Percentiles rank a stretch among this genome's conserved stretches.
Evolutionary conservation across 1,140 invertebrate species (phyloP).

Genomic region (Nasonia vitripennis): DNA sequence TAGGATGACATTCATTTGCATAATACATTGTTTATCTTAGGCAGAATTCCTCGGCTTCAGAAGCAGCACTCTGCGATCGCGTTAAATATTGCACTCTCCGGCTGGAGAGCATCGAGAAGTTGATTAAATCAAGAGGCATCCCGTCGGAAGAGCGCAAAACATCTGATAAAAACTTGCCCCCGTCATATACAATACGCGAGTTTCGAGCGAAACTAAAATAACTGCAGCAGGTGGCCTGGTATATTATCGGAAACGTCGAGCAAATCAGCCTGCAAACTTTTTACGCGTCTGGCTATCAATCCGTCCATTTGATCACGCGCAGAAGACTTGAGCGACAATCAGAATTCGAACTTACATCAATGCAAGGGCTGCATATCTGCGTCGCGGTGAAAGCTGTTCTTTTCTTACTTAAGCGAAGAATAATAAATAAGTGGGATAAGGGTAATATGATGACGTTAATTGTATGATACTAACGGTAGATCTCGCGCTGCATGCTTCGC

Average conservation of each 20-base stretch:
- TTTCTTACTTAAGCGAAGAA: background rate
- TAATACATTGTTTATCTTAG: no score
- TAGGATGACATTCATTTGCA: no score
- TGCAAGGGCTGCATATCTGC: background rate
- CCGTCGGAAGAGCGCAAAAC: background rate
- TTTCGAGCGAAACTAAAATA: background rate
- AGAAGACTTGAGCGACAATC: background rate
- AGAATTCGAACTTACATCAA: background rate
- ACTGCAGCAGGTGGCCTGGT: background rate
- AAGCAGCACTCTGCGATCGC: no score
- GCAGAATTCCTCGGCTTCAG: no score
- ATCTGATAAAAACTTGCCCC: background rate
- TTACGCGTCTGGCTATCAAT: constrained; percentile 13
- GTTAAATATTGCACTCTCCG: no score
- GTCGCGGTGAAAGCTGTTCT: no score
- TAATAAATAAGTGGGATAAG: background rate
- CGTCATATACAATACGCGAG: background rate
- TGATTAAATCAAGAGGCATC: constrained; percentile 3
- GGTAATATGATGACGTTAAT: no score
- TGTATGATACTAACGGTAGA: no score
- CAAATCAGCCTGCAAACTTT: background rate
- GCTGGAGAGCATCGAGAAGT: background rate
- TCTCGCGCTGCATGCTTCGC: no score
- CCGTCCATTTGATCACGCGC: background rate
- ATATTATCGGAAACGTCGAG: background rate